phyloP scores from a whole-genome alignment of 2,113 vertebrate species.

The Entomyzon cyanotis region DNA sequence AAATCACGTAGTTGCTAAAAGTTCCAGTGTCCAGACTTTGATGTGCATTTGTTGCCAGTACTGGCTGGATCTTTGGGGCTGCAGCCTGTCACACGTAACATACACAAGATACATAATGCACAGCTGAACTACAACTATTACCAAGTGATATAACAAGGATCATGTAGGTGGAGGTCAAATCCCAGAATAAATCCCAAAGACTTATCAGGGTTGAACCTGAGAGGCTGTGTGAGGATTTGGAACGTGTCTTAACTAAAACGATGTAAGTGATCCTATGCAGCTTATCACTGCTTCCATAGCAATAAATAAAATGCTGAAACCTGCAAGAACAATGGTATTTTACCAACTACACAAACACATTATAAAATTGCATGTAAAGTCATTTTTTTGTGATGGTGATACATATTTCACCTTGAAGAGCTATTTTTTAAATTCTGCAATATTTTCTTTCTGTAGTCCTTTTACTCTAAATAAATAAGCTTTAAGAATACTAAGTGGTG shows the following conservation, averaged over 20 bases:
- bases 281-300: background rate
- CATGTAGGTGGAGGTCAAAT: constrained; percentile 45
- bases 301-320: background rate
- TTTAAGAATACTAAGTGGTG: background rate
- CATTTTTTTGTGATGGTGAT: background rate
- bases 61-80: background rate
- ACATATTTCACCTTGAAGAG: background rate
- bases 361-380: background rate
- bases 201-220: constrained; percentile 24
- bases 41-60: background rate
- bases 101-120: background rate
- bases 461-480: background rate
- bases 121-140: background rate
- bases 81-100: background rate
- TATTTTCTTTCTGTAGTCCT: background rate
- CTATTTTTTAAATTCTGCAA: background rate
- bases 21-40: background rate
- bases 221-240: constrained; percentile 45
- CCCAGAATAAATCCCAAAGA: constrained; percentile 33
- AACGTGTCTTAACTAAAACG: constrained; percentile 27
- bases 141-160: constrained; percentile 52
- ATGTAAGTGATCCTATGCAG: constrained; percentile 20
- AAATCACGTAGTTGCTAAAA: background rate
- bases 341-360: background rate
- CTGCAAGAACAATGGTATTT: background rate